A percentile compares a stretch with the other conserved stretches of the same genome.
Conservation (phyloP, 2,888 invertebrate genomes). For the Rhaphigaster nebulosa region DNA sequence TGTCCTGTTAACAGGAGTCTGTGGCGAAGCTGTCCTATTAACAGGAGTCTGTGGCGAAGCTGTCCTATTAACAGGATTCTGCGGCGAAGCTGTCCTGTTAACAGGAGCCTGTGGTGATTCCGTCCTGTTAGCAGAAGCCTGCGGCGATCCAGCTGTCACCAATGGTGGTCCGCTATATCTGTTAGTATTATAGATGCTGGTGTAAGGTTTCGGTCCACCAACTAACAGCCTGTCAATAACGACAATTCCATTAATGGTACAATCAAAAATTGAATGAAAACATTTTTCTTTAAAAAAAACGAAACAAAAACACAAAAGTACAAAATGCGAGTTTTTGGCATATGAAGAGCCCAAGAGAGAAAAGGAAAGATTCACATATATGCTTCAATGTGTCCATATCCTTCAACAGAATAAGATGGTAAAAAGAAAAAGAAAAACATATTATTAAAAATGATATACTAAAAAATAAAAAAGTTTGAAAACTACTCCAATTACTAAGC, state of each 20-base stretch:
- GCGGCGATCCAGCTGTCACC: not conserved
- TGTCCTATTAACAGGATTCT: not conserved
- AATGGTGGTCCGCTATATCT: constrained; percentile 76
- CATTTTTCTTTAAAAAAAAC: too few relatives aligned
- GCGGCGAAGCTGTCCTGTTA: constrained; percentile 55
- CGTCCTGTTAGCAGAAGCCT: not conserved
- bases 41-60: constrained; percentile 48
- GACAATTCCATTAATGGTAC: not conserved
- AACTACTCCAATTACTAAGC: too few relatives aligned
- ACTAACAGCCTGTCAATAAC: not conserved
- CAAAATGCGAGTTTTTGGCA: too few relatives aligned
- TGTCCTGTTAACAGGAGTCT: not conserved
- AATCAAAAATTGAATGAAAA: too few relatives aligned
- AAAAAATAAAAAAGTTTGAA: too few relatives aligned
- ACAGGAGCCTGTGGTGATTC: constrained; percentile 48
- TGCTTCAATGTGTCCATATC: too few relatives aligned
- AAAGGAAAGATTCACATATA: too few relatives aligned
- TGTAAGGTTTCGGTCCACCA: constrained; percentile 73
- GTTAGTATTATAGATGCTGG: constrained; percentile 76
- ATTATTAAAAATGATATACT: too few relatives aligned
- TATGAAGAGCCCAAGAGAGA: too few relatives aligned
- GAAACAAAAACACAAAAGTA: too few relatives aligned
- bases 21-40: constrained; percentile 56
- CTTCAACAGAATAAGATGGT: too few relatives aligned
- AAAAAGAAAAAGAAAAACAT: too few relatives aligned